Base-by-base conservation (phyloP, 2,797 vertebrate genomes). In the Manis pentadactyla region DNA sequence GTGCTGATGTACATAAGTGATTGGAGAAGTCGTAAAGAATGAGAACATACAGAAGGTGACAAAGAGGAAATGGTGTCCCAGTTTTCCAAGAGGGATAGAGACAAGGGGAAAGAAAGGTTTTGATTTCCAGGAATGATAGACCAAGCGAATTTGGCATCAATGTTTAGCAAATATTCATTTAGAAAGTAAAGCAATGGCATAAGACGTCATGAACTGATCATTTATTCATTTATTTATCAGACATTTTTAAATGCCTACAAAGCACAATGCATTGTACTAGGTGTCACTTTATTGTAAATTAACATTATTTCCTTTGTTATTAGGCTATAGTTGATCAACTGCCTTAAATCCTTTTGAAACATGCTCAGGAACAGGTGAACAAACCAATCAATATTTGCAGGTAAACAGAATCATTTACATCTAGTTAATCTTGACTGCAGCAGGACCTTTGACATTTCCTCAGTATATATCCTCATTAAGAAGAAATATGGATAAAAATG, bases 61-160 rank as follows among this genome's bases (percentile, higher is more conserved):
- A 79, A n/a, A 95, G 27, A 91, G 14, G 57, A 81, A 86, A 68
- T 59, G 39, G n/a, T 87, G 53, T 59, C 55, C 57, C 37, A 95
- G 53, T 59, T 92, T 87, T 59, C 83, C 49, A 92, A 39, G 31
- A 64, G 5, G 49, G 2, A 39, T 39, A 31, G n/a, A 8, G 75
- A 75, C 11, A 66, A 74, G 8, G 4, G 17, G 9, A 31, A 7
- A 19, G 39, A 92, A 49, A 46, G 29, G 1, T 27, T 81, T 73
- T 57, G 39, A 57, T 74, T 87, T 95, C n/a, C 68, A 87, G 74
- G n/a, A 92, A 51, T 82, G 71, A 68, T 1, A 66, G 17, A 86
- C 31, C 63, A 90, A 39, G 23, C 55, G 63, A 27, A 94, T 79
- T 71, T 42, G 27, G 10, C 78, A 13, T 64, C 82, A 82, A 46